Percentiles rank a stretch among this genome's conserved stretches.
Conservation (phyloP, 2,797 vertebrate species). For the Pangasius macronema region DNA sequence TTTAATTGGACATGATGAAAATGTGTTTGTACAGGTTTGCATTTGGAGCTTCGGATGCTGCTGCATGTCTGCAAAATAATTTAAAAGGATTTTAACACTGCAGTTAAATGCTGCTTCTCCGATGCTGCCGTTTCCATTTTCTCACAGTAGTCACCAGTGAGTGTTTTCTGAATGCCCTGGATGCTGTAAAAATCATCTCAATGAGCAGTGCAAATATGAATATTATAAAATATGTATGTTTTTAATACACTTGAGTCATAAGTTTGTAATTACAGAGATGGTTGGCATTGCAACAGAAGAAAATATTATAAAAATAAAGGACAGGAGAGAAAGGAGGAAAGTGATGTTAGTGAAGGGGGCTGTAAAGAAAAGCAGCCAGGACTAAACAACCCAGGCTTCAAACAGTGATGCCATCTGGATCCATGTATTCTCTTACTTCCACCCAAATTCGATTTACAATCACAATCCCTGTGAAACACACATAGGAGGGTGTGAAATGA, state of each 20-base stretch:
- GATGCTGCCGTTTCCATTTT: slow-evolving; percentile 35
- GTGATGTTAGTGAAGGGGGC: slow-evolving; percentile 57
- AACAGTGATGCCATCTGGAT: slow-evolving; percentile 52
- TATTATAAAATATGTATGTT: slow-evolving; percentile 10
- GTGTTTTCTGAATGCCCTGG: background rate
- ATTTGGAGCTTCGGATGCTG: slow-evolving; percentile 15
- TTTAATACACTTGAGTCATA: background rate
- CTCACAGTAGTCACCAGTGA: slow-evolving; percentile 17
- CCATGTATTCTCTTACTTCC: slow-evolving; percentile 30
- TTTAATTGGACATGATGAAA: slow-evolving; percentile 39
- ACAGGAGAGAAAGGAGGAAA: slow-evolving; percentile 38
- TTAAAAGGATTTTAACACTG: slow-evolving; percentile 36
- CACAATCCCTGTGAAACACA: slow-evolving; percentile 21
- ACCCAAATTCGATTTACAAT: slow-evolving; percentile 49
- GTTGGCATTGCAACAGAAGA: slow-evolving; percentile 14
- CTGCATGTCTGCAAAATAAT: slow-evolving; percentile 41
- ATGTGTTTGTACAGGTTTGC: slow-evolving; percentile 41
- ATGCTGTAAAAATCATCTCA: slow-evolving; percentile 27
- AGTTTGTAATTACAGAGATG: slow-evolving; percentile 23
- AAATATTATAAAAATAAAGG: slow-evolving; percentile 23
- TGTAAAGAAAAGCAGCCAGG: slow-evolving; percentile 21
- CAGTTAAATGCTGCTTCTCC: slow-evolving; percentile 27
- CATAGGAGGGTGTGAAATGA: slow-evolving; percentile 9
- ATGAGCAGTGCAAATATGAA: background rate
- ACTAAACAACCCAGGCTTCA: slow-evolving; percentile 45